Conservation (phyloP, 1,140 invertebrate genomes). For the Dendroctonus ponderosae region DNA sequence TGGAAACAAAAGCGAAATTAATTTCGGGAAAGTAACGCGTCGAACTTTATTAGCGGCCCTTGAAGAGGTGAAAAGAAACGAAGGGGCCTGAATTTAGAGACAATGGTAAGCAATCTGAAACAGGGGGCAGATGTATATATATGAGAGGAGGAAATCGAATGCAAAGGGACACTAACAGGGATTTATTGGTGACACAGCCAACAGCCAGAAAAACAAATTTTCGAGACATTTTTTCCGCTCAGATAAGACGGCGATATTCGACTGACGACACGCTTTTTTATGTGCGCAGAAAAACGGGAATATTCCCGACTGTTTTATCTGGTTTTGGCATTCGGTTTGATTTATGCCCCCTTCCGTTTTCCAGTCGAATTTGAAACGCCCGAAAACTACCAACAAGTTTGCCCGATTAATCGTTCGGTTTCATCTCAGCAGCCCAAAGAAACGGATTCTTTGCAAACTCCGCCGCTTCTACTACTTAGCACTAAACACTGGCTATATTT, state of each 20-base stretch:
- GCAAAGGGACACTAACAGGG: constrained; percentile 2
- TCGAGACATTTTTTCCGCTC: constrained; percentile 2
- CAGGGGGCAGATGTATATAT: not conserved
- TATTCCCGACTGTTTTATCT: constrained; percentile 19
- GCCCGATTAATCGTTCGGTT: not conserved
- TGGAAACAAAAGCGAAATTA: constrained; percentile 20
- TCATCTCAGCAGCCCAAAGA: constrained; percentile 4
- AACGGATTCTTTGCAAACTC: not conserved
- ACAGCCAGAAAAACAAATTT: constrained; percentile 12
- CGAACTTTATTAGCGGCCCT: too few species aligned
- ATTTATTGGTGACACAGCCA: constrained; percentile 5
- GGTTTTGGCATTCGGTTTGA: constrained; percentile 15
- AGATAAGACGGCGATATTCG: constrained; percentile 1
- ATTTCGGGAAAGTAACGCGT: constrained; percentile 1
- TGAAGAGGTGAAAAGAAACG: too few species aligned
- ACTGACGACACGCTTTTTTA: constrained; percentile 15
- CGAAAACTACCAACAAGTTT: constrained; percentile 7
- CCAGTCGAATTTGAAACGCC: constrained; percentile 7
- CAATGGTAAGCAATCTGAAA: too few species aligned
- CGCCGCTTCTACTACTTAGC: constrained; percentile 6
- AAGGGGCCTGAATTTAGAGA: too few species aligned
- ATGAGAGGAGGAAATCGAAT: constrained; percentile 1
- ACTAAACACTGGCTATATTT: constrained; percentile 17
- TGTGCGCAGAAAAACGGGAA: constrained; percentile 7
- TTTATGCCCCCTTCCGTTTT: constrained; percentile 8